Percentiles rank a stretch among this genome's conserved stretches.
Evolutionary conservation across 2,888 invertebrate species (phyloP).

Genomic region (Penaeus monodon): DNA sequence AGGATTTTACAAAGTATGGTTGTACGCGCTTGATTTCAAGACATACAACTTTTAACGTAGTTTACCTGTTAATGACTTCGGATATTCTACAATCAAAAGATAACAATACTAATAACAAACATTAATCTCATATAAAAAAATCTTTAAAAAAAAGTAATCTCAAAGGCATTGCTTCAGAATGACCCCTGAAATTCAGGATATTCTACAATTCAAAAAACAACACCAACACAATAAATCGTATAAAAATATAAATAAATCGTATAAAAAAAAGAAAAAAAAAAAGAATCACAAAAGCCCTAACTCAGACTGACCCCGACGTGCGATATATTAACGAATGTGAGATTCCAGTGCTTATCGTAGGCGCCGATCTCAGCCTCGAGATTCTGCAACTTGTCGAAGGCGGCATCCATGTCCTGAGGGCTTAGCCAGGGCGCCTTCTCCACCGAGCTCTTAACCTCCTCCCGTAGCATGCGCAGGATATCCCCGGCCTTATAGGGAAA

Average conservation of each 20-base stretch:
- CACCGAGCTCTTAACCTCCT: constrained; percentile 34
- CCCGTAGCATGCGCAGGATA: constrained; percentile 25
- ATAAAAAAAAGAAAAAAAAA: background rate
- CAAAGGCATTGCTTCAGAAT: no score
- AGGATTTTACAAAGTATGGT: background rate
- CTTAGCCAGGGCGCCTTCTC: constrained; percentile 32
- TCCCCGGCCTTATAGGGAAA: background rate
- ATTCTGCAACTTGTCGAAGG: constrained; percentile 23
- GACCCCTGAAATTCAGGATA: no score
- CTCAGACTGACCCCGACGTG: constrained; percentile 28
- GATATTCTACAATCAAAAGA: no score
- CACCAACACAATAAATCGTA: no score
- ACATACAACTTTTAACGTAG: no score
- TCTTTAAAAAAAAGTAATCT: no score
- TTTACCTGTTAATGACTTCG: no score
- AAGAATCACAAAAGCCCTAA: background rate
- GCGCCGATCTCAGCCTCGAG: constrained; percentile 39
- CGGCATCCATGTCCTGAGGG: constrained; percentile 3
- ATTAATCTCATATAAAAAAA: no score
- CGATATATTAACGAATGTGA: constrained; percentile 27
- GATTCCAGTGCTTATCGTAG: constrained; percentile 49
- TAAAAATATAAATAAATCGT: no score
- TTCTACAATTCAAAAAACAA: no score
- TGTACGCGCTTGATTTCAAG: no score
- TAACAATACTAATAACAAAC: no score